A percentile compares a stretch with the other conserved stretches of the same genome.
phyloP scores from a whole-genome alignment of 2,888 invertebrate species.

The Neelides folsomi region DNA sequence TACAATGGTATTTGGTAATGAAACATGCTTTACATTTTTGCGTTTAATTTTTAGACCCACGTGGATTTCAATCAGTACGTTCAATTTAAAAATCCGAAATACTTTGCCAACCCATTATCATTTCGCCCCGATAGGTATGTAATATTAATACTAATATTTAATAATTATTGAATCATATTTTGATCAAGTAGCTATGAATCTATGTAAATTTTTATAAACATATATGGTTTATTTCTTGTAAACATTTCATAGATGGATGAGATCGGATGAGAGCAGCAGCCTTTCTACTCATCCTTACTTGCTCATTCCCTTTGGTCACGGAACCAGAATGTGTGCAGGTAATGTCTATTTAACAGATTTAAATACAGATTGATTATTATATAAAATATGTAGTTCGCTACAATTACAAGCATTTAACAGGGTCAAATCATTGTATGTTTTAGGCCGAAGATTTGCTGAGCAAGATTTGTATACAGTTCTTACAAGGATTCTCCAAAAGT shows the following conservation, averaged over 20 bases:
- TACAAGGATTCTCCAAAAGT: constrained; percentile 39
- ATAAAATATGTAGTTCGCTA: too few species aligned
- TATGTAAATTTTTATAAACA: too few species aligned
- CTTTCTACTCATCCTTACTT: constrained; percentile 39
- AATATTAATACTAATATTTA: constrained; percentile 32
- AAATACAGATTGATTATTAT: too few species aligned
- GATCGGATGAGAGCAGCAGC: too few species aligned
- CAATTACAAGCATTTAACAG: too few species aligned
- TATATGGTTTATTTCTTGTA: too few species aligned
- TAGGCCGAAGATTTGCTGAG: constrained; percentile 42
- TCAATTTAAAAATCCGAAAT: constrained; percentile 35
- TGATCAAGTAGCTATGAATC: too few species aligned
- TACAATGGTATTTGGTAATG: too few species aligned
- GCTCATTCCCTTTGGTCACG: constrained; percentile 43
- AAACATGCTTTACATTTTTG: not conserved
- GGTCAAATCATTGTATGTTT: constrained; percentile 1
- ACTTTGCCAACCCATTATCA: constrained; percentile 37
- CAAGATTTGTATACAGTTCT: constrained; percentile 43
- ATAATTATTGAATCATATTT: not conserved
- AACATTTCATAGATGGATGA: constrained; percentile 19
- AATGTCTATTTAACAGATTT: constrained; percentile 29
- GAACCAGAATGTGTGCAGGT: constrained; percentile 45
- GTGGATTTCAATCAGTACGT: constrained; percentile 39
- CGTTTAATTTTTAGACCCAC: constrained; percentile 35
- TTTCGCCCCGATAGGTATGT: constrained; percentile 37